Conservation (phyloP, 2,888 invertebrate genomes). For the Prionchulus punctatus region DNA sequence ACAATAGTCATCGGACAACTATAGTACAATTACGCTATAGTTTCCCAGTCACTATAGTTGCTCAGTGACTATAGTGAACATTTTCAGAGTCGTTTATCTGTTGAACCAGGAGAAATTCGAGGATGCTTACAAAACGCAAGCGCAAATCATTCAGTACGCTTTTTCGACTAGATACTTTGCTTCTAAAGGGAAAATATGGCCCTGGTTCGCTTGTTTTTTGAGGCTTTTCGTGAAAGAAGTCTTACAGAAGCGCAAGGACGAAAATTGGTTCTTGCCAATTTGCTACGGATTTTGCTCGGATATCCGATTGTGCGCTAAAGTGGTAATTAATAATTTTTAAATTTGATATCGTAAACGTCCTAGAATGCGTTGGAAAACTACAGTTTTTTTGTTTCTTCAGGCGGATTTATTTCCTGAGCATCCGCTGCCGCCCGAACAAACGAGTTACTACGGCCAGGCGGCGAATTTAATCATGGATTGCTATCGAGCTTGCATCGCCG, state of each 20-base stretch:
- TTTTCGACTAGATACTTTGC: background rate
- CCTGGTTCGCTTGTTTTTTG: background rate
- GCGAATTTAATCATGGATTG: conserved; percentile 24
- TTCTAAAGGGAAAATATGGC: background rate
- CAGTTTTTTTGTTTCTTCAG: background rate
- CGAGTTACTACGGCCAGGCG: conserved; percentile 20
- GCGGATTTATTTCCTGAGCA: conserved; percentile 4
- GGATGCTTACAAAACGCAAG: conserved; percentile 7
- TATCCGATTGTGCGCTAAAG: conserved; percentile 50
- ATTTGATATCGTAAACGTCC: background rate
- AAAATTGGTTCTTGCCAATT: conserved; percentile 88
- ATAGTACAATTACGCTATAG: too few species aligned
- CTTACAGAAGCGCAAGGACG: conserved; percentile 70
- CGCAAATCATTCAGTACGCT: conserved; percentile 18
- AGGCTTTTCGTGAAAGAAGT: conserved; percentile 40
- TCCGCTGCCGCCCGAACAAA: background rate
- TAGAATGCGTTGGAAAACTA: background rate
- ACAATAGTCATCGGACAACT: too few species aligned
- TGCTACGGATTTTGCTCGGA: conserved; percentile 79
- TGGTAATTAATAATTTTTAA: too few species aligned
- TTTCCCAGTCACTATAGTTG: too few species aligned
- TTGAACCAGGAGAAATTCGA: background rate
- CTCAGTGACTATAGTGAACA: too few species aligned
- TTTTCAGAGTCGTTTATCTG: background rate
- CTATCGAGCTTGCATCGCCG: conserved; percentile 24